Base-by-base conservation (phyloP, 2,797 vertebrate genomes). In the Sparus aurata region DNA sequence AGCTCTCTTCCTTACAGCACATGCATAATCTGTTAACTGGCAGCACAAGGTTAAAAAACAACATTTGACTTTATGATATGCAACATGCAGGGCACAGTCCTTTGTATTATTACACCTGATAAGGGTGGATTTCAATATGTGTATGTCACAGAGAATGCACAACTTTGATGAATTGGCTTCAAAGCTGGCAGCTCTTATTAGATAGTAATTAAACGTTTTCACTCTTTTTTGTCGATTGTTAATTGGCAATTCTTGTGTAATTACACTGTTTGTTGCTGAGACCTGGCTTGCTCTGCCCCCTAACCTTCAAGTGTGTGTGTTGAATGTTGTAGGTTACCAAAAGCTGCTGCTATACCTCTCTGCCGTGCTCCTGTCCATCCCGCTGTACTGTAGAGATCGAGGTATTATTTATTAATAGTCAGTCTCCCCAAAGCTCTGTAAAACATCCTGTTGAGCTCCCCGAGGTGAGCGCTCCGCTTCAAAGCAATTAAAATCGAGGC, bases 391-490 rank as follows among this genome's bases (percentile, higher is more conserved):
- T 58, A 60, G 61, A 82, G 38, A 82, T 79, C 78, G 80, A 85
- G 67, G 73, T 88, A 91, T 94, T 93, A 94, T 92, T 93, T 94
- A 94, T 94, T 94, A 92, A 94, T 91, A 89, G 89, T 85, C 87
- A 8, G 79, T 75, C 91, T 92, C 91, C 91, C 90, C 69, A 90
- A 91, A 91, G 91, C 89, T 90, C 91, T 93, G 92, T 94, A 89
- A 93, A 94, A 94, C 92, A 94, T 93, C 87, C 87, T 89, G 86
- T 92, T 87, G 86, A 91, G 91, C 87, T 93, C 89, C 91, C 87
- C 1, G 83, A 89, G 91, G 89, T 92, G 85, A 87, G 82, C 88
- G 57, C 89, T 80, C 67, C 18, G 91, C 92, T 94, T 93, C 89
- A 90, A 90, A 94, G 93, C 93, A 94, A 94, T 94, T 94, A 93